These are phyloP conservation scores for Euzetes globulus DNA, from an alignment of 2,888 invertebrate genomes.

Conservation along the genomic window DNA sequence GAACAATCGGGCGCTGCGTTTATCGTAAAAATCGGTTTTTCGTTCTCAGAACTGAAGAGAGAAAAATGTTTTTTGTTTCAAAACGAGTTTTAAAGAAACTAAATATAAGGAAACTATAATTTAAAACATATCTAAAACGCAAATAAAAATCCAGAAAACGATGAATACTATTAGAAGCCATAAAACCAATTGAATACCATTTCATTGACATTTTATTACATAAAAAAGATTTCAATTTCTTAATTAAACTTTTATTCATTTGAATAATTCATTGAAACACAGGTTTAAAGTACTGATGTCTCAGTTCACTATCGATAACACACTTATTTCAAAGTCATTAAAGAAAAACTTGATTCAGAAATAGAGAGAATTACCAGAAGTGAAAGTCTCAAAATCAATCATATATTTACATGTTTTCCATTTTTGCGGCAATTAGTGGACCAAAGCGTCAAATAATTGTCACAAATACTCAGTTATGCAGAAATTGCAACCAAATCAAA, in stretches of 20 bases:
- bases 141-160: background rate
- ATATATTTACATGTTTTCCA: slow-evolving; percentile 1
- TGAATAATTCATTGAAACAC: background rate
- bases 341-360: background rate
- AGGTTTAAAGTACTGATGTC: background rate
- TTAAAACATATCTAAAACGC: background rate
- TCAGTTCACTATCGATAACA: background rate
- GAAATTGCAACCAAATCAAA: background rate
- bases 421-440: background rate
- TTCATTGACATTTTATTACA: background rate
- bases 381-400: background rate
- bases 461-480: background rate
- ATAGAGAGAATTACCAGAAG: background rate
- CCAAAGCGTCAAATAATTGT: background rate
- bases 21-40: slow-evolving; percentile 36
- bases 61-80: background rate
- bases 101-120: background rate
- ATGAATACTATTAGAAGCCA: background rate
- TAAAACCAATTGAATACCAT: background rate
- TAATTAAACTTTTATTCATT: background rate
- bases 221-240: background rate
- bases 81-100: background rate
- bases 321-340: background rate
- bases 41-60: slow-evolving; percentile 3
- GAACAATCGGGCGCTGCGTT: slow-evolving; percentile 32